These are phyloP conservation scores for Tigriopus californicus DNA, from an alignment of 2,888 invertebrate genomes.

Conservation along the genomic window DNA sequence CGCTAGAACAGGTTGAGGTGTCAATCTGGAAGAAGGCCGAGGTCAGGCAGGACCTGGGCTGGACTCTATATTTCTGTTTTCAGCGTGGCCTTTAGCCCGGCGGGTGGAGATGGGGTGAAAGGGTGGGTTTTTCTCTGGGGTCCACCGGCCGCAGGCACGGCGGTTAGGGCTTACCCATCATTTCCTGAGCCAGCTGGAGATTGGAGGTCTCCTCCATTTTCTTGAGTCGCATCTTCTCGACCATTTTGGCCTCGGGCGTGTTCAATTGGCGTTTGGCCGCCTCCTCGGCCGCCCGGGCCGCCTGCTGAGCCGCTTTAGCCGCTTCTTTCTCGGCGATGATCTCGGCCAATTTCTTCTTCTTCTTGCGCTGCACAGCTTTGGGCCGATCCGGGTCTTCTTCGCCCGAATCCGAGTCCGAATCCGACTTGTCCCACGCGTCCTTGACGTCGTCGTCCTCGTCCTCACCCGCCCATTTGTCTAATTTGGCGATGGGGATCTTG, in stretches of 20 bases:
- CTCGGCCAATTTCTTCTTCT: slow-evolving; percentile 10
- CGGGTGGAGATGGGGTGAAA: no score
- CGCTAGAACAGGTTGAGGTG: no score
- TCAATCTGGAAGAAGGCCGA: no score
- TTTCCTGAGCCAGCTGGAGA: slow-evolving; percentile 1
- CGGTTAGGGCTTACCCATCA: neutral
- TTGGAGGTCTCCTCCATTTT: neutral
- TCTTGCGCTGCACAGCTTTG: slow-evolving; percentile 1
- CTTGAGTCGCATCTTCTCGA: neutral
- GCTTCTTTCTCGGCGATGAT: slow-evolving; percentile 11
- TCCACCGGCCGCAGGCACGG: no score
- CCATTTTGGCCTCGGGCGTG: neutral
- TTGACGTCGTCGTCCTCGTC: slow-evolving; percentile 14
- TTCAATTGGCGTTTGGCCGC: neutral
- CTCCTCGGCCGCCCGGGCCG: neutral
- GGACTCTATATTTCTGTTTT: no score
- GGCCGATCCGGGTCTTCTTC: neutral
- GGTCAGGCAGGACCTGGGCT: no score
- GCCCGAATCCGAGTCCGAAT: no score
- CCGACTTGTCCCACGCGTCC: slow-evolving; percentile 12
- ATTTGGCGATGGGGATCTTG: neutral
- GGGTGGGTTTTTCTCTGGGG: no score
- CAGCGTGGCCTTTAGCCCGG: no score
- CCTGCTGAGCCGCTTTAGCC: neutral
- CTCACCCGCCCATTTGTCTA: slow-evolving; percentile 8